These are phyloP conservation scores for Timema cristinae DNA, from an alignment of 2,888 invertebrate species.

Conservation along the genomic window DNA sequence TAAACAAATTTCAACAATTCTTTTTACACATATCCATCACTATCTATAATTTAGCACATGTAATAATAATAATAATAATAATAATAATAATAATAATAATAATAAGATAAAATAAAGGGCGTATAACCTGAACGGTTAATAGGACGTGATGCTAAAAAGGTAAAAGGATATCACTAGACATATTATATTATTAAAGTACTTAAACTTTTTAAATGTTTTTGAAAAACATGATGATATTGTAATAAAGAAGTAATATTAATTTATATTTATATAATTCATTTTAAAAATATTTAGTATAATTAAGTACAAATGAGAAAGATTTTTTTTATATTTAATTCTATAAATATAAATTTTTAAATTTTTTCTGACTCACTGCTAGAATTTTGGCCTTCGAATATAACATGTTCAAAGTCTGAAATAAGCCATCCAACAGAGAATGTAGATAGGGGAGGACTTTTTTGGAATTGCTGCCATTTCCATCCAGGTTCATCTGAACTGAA, in stretches of 20 bases:
- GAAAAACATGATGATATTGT: too few species aligned
- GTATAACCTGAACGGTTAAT: not conserved
- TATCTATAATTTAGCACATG: not conserved
- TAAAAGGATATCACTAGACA: too few species aligned
- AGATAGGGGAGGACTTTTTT: constrained; percentile 69
- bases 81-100: not conserved
- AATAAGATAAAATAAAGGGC: not conserved
- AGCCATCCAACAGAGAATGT: constrained; percentile 54
- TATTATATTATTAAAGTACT: too few species aligned
- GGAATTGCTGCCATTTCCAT: constrained; percentile 65
- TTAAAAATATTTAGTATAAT: too few species aligned
- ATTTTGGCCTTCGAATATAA: not conserved
- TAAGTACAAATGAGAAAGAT: too few species aligned
- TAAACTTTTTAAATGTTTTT: too few species aligned
- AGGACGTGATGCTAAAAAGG: not conserved
- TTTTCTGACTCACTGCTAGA: not conserved
- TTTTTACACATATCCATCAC: not conserved
- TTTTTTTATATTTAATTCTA: too few species aligned
- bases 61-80: not conserved
- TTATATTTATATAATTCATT: too few species aligned
- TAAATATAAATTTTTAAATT: too few species aligned
- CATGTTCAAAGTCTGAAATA: constrained; percentile 2
- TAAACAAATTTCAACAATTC: not conserved
- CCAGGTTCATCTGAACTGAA: constrained; percentile 47
- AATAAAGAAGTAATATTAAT: too few species aligned